phyloP scores from a whole-genome alignment of 2,888 invertebrate genomes.

The Arrhopalites spinosus region DNA sequence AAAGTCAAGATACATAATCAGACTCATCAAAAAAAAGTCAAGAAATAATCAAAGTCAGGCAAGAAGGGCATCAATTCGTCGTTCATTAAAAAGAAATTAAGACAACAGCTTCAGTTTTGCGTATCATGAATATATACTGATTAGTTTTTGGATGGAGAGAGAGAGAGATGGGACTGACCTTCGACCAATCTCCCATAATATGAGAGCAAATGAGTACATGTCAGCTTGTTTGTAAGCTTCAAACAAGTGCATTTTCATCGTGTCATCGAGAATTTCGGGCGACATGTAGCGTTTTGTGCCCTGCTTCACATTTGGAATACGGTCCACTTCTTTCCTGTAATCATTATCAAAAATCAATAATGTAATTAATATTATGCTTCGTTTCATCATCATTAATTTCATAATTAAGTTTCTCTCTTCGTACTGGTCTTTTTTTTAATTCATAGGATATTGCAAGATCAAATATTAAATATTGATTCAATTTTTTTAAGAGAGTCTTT shows the following conservation, averaged over 20 bases:
- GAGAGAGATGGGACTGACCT: conserved; percentile 61
- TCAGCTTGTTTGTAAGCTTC: conserved; percentile 90
- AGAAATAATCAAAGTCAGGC: too few species aligned
- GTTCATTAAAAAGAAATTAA: background rate
- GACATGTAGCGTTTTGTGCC: conserved; percentile 78
- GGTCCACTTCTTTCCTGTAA: conserved; percentile 53
- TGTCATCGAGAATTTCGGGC: conserved; percentile 83
- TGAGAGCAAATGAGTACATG: conserved; percentile 85
- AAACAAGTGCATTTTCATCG: conserved; percentile 73
- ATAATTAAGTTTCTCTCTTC: background rate
- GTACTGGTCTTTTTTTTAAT: too few species aligned
- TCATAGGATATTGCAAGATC: too few species aligned
- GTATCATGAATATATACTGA: background rate
- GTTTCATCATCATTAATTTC: background rate
- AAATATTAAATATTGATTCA: too few species aligned
- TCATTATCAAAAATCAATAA: conserved; percentile 33
- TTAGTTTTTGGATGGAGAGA: background rate
- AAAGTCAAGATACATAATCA: too few species aligned
- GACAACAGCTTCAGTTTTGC: background rate
- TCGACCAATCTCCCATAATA: conserved; percentile 84
- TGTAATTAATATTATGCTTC: background rate
- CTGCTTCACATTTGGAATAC: conserved; percentile 49
- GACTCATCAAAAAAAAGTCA: too few species aligned
- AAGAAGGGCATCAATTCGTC: too few species aligned
- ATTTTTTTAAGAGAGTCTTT: too few species aligned